These are phyloP conservation scores for Lethrus apterus DNA, from an alignment of 1,140 invertebrate genomes.

Conservation along the genomic window DNA sequence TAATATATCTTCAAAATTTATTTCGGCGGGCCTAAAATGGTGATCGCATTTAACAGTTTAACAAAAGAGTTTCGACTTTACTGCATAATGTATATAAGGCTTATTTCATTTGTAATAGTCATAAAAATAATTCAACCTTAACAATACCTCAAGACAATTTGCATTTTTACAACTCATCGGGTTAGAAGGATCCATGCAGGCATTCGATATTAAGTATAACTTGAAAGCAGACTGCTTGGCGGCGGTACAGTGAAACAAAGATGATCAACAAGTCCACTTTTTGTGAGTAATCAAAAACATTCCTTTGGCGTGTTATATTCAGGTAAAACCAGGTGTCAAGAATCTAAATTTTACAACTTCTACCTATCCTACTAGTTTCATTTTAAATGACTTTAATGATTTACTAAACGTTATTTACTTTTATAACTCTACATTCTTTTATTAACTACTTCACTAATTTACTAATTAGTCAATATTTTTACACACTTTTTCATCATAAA, in stretches of 20 bases:
- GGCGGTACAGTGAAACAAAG: conserved; percentile 17
- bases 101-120: conserved; percentile 14
- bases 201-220: conserved; percentile 1
- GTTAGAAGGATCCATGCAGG: conserved; percentile 9
- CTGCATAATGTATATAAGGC: conserved; percentile 2
- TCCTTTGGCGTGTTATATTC: conserved; percentile 14
- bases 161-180: conserved; percentile 18
- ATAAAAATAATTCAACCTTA: conserved; percentile 20
- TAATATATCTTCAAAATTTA: conserved; percentile 8
- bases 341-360: conserved; percentile 16
- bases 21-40: not conserved
- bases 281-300: conserved; percentile 17
- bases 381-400: conserved; percentile 12
- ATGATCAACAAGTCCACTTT: conserved; percentile 16
- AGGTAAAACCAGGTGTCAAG: conserved; percentile 18
- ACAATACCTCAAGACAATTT: conserved; percentile 19
- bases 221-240: conserved; percentile 18
- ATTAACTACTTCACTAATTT: conserved; percentile 4
- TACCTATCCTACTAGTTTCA: conserved; percentile 3
- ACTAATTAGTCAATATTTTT: too few relatives aligned
- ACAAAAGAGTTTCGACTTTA: not conserved
- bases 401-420: conserved; percentile 9
- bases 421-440: not conserved
- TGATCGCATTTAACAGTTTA: not conserved
- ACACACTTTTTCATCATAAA: too few relatives aligned